Conservation (phyloP, 2,888 invertebrate genomes). For the Heterodera filipjevi region DNA sequence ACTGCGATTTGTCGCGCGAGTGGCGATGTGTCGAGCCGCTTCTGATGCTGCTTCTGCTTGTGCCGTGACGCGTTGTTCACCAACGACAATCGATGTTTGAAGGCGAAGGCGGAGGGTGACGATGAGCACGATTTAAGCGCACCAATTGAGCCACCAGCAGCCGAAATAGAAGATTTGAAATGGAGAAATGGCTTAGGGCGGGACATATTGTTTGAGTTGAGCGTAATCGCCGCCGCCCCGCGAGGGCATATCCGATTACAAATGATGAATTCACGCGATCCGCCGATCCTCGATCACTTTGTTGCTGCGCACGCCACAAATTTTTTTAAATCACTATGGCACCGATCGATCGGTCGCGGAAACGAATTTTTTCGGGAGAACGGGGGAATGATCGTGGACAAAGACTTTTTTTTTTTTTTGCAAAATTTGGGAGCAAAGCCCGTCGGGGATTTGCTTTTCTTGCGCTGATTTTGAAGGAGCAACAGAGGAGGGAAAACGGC, state of each 20-base stretch:
- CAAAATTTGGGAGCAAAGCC: neutral
- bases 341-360: neutral
- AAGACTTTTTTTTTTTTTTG: neutral
- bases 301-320: neutral
- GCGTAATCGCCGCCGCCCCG: neutral
- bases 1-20: neutral
- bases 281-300: neutral
- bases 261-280: neutral
- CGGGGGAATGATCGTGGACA: neutral
- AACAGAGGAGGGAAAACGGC: neutral
- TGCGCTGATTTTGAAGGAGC: neutral
- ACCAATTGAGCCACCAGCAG: neutral
- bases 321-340: neutral
- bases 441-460: neutral
- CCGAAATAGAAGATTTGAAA: slow-evolving; percentile 16
- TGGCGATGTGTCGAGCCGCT: neutral
- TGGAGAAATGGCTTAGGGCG: slow-evolving; percentile 13
- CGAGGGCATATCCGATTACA: neutral
- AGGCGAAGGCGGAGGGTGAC: neutral
- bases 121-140: slow-evolving; percentile 3
- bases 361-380: neutral
- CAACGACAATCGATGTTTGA: neutral
- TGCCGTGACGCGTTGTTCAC: neutral
- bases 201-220: neutral
- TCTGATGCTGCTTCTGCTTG: too few species aligned